A percentile compares a stretch with the other conserved stretches of the same genome.
Conservation (phyloP, 2,888 invertebrate species). For the Sarcophaga carnaria region DNA sequence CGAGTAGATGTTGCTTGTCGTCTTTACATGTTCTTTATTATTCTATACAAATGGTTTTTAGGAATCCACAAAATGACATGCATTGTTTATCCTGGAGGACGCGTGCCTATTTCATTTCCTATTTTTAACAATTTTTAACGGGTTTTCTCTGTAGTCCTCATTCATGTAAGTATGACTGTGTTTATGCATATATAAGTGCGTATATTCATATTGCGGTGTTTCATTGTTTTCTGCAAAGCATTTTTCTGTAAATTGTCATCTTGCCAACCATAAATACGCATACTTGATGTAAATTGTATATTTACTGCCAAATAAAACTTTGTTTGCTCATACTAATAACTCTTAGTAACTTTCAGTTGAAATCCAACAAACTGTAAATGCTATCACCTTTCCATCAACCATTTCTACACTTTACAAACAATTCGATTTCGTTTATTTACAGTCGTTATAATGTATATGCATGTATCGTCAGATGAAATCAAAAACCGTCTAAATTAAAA, state of each 20-base stretch:
- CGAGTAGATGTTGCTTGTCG: neutral
- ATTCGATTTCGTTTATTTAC: neutral
- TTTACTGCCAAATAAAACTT: conserved; percentile 27
- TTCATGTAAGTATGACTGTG: neutral
- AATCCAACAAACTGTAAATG: conserved; percentile 25
- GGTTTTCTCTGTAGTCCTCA: neutral
- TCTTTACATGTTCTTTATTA: neutral
- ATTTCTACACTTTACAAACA: neutral
- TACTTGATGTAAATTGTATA: conserved; percentile 30
- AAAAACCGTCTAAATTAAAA: no score
- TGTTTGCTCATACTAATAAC: conserved; percentile 14
- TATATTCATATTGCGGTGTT: conserved; percentile 3
- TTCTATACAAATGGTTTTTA: conserved; percentile 1
- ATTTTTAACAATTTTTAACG: conserved; percentile 16
- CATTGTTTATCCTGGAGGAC: conserved; percentile 33
- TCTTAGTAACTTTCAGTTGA: conserved; percentile 1
- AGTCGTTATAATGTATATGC: no score
- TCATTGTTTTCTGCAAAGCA: neutral
- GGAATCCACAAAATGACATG: conserved; percentile 34
- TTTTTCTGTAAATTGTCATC: neutral
- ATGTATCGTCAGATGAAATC: no score
- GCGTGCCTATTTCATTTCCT: conserved; percentile 27
- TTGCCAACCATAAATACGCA: conserved; percentile 11
- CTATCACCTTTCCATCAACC: neutral
- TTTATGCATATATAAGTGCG: neutral